phyloP scores from a whole-genome alignment of 1,140 invertebrate genomes.

The Musca domestica region DNA sequence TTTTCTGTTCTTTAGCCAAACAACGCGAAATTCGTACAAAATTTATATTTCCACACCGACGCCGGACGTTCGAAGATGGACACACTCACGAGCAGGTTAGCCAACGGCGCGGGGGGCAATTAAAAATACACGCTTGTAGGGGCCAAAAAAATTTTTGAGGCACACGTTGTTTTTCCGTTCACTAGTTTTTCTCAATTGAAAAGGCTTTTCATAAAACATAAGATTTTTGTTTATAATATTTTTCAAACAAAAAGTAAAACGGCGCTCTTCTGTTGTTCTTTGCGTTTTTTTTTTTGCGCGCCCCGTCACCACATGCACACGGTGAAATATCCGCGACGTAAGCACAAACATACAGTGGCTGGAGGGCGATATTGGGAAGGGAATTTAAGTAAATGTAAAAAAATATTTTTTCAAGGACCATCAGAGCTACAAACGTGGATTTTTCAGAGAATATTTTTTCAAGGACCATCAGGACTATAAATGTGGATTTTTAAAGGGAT shows the following conservation, averaged over 20 bases:
- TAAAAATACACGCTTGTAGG: too few relatives aligned
- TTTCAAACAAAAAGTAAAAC: background rate
- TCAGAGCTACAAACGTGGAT: too few relatives aligned
- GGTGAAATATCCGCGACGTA: too few relatives aligned
- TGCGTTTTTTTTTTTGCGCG: background rate
- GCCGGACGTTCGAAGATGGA: background rate
- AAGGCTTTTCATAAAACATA: slow-evolving; percentile 5
- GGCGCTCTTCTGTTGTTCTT: background rate
- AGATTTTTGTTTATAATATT: slow-evolving; percentile 19
- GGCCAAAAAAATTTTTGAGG: too few relatives aligned
- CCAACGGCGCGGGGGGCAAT: background rate
- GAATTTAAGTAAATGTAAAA: too few relatives aligned
- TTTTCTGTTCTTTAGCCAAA: background rate
- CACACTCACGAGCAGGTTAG: slow-evolving; percentile 5
- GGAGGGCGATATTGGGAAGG: too few relatives aligned
- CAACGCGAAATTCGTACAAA: background rate
- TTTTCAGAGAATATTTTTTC: too few relatives aligned
- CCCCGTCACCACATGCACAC: too few relatives aligned
- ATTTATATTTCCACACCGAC: background rate
- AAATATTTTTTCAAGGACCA: too few relatives aligned
- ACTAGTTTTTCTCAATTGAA: slow-evolving; percentile 22
- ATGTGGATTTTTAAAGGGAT: too few relatives aligned
- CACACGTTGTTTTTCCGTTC: slow-evolving; percentile 18
- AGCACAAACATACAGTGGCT: too few relatives aligned
- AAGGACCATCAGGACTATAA: too few relatives aligned